Evolutionary conservation across 1,140 invertebrate species (phyloP).

Genomic region (Mya arenaria): DNA sequence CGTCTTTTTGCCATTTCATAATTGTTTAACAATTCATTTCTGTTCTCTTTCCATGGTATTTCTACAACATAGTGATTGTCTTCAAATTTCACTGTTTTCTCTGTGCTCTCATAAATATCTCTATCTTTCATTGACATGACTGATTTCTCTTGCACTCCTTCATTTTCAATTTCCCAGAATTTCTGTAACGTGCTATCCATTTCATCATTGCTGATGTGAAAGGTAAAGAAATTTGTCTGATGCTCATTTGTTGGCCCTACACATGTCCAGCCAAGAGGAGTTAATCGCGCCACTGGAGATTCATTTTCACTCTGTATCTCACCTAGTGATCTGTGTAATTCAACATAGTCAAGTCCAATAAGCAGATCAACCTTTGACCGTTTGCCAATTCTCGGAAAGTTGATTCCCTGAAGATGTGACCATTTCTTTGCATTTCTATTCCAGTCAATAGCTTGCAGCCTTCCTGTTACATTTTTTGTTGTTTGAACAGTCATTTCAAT

Average conservation of each 20-base stretch:
- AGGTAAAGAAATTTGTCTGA: not conserved
- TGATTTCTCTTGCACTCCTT: not conserved
- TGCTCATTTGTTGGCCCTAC: not conserved
- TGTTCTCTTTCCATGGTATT: conserved; percentile 44
- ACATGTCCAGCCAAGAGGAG: conserved; percentile 6
- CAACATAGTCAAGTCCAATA: conserved; percentile 1
- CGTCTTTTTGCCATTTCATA: not conserved
- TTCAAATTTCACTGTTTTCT: not conserved
- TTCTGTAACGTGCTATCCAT: not conserved
- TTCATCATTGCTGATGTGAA: not conserved
- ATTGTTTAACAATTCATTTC: not conserved
- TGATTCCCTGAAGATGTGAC: conserved; percentile 21
- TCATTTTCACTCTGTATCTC: not conserved
- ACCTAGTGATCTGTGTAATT: not conserved
- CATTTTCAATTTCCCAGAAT: conserved; percentile 45
- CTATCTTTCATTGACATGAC: not conserved
- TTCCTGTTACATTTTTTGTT: conserved; percentile 24
- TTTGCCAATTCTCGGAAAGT: conserved; percentile 17
- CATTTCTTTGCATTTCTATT: conserved; percentile 11
- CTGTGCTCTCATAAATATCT: not conserved
- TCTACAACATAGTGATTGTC: conserved; percentile 5
- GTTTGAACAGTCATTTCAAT: not conserved
- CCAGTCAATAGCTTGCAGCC: conserved; percentile 17
- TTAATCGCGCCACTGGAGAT: conserved; percentile 7
- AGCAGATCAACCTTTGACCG: not conserved